Percentiles rank a stretch among this genome's conserved stretches.
Conservation (phyloP, 2,888 invertebrate species). For the Conchocele bisecta region DNA sequence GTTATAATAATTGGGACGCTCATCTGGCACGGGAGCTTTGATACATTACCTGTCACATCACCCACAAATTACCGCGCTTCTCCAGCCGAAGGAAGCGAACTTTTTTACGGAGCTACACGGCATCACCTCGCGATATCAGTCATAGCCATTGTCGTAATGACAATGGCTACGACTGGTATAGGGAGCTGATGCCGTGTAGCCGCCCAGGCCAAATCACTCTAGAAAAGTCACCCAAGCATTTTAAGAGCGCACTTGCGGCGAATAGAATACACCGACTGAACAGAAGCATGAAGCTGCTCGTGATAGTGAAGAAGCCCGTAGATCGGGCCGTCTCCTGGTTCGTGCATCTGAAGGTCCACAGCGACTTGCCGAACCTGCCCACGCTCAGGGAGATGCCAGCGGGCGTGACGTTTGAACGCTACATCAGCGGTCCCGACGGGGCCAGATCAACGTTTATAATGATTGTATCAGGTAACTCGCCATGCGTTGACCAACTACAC, state of each 20-base stretch:
- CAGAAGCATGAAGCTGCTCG: conserved; percentile 3
- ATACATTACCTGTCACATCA: conserved; percentile 2
- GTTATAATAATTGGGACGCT: too few species aligned
- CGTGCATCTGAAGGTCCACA: conserved; percentile 1
- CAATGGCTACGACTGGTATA: conserved; percentile 3
- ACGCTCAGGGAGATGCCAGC: too few species aligned
- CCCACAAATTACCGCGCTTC: conserved; percentile 8
- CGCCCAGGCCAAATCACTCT: conserved; percentile 7
- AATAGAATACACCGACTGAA: conserved; percentile 13
- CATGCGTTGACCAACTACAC: too few species aligned
- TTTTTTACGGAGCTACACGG: background rate
- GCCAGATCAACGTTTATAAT: too few species aligned
- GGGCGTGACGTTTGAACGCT: too few species aligned
- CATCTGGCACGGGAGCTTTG: conserved; percentile 12
- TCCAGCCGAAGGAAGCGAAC: background rate
- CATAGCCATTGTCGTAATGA: background rate
- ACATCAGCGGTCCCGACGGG: too few species aligned
- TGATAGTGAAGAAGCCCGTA: conserved; percentile 12
- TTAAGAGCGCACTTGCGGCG: background rate
- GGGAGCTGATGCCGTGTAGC: conserved; percentile 12
- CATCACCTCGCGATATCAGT: background rate
- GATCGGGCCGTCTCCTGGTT: conserved; percentile 13
- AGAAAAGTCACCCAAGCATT: conserved; percentile 14
- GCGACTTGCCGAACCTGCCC: too few species aligned
- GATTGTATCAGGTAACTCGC: too few species aligned